Percentiles rank a stretch among this genome's conserved stretches.
phyloP scores from a whole-genome alignment of 2,888 invertebrate species.

The Barypeithes pellucidus region DNA sequence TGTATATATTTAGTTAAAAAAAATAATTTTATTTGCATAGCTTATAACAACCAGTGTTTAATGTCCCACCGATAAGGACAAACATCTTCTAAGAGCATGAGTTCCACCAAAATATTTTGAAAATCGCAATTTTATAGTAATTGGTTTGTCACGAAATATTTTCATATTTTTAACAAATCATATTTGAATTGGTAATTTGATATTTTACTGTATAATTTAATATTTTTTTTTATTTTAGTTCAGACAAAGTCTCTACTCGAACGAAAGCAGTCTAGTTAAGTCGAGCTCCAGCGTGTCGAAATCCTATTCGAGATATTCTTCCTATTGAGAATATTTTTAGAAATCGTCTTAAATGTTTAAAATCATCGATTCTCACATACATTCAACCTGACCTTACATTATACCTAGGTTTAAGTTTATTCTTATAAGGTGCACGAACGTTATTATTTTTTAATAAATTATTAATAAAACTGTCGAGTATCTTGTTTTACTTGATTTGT shows the following conservation, averaged over 20 bases:
- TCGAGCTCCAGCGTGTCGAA: slow-evolving; percentile 48
- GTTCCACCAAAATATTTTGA: no score
- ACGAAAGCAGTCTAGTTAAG: slow-evolving; percentile 48
- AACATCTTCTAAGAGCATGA: no score
- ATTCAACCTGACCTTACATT: slow-evolving; percentile 35
- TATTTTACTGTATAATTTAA: no score
- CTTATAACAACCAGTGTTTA: no score
- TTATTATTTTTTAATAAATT: slow-evolving; percentile 32
- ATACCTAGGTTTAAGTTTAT: slow-evolving; percentile 37
- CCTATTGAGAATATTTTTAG: slow-evolving; percentile 29
- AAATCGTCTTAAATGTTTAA: background rate
- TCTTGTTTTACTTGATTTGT: background rate
- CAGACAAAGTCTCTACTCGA: slow-evolving; percentile 49
- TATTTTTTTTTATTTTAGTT: slow-evolving; percentile 37
- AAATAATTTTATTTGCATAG: no score
- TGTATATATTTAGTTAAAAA: no score
- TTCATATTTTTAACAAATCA: no score
- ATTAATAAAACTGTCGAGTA: slow-evolving; percentile 4
- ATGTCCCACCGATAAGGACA: no score
- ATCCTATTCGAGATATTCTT: slow-evolving; percentile 40
- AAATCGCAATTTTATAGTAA: no score
- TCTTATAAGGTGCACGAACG: slow-evolving; percentile 42
- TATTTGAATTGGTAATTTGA: no score
- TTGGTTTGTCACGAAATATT: no score
- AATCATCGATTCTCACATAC: slow-evolving; percentile 20